Evolutionary conservation across 2,888 invertebrate genomes (phyloP).

Genomic region (Drosophila kanekoi): DNA sequence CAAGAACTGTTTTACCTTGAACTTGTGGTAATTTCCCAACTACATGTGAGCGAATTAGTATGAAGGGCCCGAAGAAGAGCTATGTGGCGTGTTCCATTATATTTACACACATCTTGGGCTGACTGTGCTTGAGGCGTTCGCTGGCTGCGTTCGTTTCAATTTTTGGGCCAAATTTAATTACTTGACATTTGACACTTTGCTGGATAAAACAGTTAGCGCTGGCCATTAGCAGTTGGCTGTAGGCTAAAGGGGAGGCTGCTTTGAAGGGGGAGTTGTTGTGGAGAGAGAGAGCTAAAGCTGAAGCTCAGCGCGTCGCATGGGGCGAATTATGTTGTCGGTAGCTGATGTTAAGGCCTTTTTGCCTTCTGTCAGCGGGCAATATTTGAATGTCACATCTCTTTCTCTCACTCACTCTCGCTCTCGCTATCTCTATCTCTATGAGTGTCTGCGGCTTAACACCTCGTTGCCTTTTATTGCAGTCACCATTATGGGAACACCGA

Average conservation of each 20-base stretch:
- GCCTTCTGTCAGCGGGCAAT: slow-evolving; percentile 2
- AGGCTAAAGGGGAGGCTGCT: slow-evolving; percentile 2
- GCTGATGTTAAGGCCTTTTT: slow-evolving; percentile 17
- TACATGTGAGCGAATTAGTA: too few species aligned
- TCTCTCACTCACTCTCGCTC: neutral
- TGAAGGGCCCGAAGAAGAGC: too few species aligned
- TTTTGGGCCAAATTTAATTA: slow-evolving; percentile 43
- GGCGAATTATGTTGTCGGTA: slow-evolving; percentile 22
- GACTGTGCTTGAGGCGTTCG: neutral
- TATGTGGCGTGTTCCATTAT: slow-evolving; percentile 5
- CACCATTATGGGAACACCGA: slow-evolving; percentile 83
- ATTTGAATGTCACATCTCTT: slow-evolving; percentile 21
- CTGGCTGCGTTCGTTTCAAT: slow-evolving; percentile 6
- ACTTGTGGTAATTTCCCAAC: too few species aligned
- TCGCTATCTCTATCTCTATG: neutral
- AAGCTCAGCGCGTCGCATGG: neutral
- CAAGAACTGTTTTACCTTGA: too few species aligned
- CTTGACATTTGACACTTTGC: slow-evolving; percentile 32
- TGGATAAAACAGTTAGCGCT: slow-evolving; percentile 33
- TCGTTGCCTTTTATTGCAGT: slow-evolving; percentile 62
- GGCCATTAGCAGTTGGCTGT: slow-evolving; percentile 33
- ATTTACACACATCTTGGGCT: slow-evolving; percentile 7
- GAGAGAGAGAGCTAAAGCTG: neutral
- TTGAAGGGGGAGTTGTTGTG: neutral
- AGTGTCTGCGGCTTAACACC: slow-evolving; percentile 22